These are phyloP conservation scores for Synanthedon andrenaeformis DNA, from an alignment of 2,888 invertebrate genomes.

Conservation along the genomic window DNA sequence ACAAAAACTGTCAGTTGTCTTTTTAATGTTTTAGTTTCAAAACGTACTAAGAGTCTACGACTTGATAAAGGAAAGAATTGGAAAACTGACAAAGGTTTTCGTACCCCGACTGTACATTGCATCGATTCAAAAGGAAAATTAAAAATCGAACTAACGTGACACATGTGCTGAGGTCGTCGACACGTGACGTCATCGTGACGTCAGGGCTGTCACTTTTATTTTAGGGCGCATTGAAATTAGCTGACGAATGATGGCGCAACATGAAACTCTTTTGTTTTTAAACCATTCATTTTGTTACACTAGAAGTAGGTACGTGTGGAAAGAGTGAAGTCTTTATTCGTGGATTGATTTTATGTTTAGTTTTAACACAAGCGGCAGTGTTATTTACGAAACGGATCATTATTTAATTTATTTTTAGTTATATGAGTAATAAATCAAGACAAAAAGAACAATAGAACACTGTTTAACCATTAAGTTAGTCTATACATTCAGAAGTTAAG, in stretches of 20 bases:
- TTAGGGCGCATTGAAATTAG: conserved; percentile 34
- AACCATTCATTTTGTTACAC: conserved; percentile 1
- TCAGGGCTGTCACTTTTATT: conserved; percentile 54
- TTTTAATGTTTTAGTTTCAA: too few species aligned
- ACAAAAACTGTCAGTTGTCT: too few species aligned
- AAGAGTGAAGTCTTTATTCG: neutral
- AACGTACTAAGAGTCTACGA: too few species aligned
- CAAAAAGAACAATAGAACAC: too few species aligned
- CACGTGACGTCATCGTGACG: conserved; percentile 43
- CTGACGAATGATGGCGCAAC: conserved; percentile 12
- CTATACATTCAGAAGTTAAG: too few species aligned
- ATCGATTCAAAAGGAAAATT: neutral
- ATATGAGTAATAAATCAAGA: too few species aligned
- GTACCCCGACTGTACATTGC: neutral
- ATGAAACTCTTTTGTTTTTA: conserved; percentile 1
- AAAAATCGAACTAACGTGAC: neutral
- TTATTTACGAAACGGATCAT: too few species aligned
- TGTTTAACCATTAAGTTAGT: too few species aligned
- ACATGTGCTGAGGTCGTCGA: conserved; percentile 28
- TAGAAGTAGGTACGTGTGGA: neutral
- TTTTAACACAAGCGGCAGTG: too few species aligned
- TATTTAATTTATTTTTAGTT: too few species aligned
- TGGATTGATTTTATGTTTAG: neutral
- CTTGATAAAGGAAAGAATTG: too few species aligned
- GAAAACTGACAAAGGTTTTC: too few species aligned